Conservation (phyloP, 2,113 vertebrate genomes). For the Sterrhoptilus dennistouni region DNA sequence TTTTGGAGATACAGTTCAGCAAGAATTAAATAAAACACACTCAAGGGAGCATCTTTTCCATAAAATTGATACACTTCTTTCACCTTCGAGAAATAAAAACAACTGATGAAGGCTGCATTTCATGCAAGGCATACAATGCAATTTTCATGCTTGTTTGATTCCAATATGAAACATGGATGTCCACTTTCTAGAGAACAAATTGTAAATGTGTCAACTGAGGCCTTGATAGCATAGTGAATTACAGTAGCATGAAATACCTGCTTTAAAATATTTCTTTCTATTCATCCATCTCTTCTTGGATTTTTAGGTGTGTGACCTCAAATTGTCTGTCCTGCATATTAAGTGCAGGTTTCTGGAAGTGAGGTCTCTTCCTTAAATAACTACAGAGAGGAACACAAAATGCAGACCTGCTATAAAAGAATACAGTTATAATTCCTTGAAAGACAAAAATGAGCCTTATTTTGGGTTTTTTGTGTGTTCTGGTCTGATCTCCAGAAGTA, state of each 20-base stretch:
- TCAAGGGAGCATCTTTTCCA: neutral
- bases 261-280: neutral
- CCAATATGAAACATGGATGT: neutral
- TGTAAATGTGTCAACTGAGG: neutral
- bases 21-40: neutral
- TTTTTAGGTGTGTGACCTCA: neutral
- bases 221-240: neutral
- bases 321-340: neutral
- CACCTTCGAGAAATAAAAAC: neutral
- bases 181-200: neutral
- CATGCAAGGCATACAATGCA: neutral
- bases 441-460: neutral
- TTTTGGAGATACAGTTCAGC: neutral
- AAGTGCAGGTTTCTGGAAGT: neutral
- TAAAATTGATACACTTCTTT: neutral
- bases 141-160: neutral
- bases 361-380: neutral
- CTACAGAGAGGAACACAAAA: neutral
- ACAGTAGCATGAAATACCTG: neutral
- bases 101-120: neutral
- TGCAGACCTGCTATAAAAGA: neutral
- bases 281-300: neutral
- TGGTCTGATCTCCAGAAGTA: conserved; percentile 2
- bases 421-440: neutral
- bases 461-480: neutral